Evolutionary conservation across 2,888 invertebrate species (phyloP).

Genomic region (Teleiodes luculella): DNA sequence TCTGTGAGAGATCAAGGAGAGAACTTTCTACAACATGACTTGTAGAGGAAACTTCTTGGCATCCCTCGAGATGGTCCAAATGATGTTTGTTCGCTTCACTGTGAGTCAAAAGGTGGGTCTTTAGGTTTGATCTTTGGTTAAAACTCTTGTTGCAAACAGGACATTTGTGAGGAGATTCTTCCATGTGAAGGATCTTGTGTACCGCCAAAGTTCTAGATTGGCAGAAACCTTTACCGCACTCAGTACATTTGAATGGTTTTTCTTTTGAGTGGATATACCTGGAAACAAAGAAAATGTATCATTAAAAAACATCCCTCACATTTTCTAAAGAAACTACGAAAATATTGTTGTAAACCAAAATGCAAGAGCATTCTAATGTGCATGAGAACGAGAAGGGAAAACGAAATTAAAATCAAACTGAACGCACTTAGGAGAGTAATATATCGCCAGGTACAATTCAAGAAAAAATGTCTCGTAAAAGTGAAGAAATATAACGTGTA

Average conservation of each 20-base stretch:
- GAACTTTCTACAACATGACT: constrained; percentile 68
- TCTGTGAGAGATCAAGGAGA: constrained; percentile 79
- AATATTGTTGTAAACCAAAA: too few relatives aligned
- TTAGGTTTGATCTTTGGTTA: constrained; percentile 94
- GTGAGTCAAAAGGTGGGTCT: constrained; percentile 93
- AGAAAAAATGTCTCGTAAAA: constrained; percentile 73
- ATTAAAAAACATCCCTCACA: too few relatives aligned
- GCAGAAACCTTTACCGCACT: constrained; percentile 99
- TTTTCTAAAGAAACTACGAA: too few relatives aligned
- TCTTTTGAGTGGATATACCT: constrained; percentile 99
- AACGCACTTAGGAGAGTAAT: constrained; percentile 59
- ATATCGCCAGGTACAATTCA: constrained; percentile 50
- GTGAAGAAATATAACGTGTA: constrained; percentile 76
- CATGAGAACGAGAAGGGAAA: constrained; percentile 30
- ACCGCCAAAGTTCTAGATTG: constrained; percentile 97
- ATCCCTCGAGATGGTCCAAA: constrained; percentile 69
- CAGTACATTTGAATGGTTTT: constrained; percentile 97
- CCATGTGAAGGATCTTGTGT: constrained; percentile 95
- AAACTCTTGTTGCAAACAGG: constrained; percentile 92
- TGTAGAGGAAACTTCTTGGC: constrained; percentile 74
- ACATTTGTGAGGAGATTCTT: constrained; percentile 96
- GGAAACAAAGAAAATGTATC: constrained; percentile 52
- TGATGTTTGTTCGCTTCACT: constrained; percentile 81
- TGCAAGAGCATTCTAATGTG: not conserved
- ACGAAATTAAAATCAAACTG: constrained; percentile 55